Evolutionary conservation across 2,888 invertebrate genomes (phyloP).

Genomic region (Rhagium mordax): DNA sequence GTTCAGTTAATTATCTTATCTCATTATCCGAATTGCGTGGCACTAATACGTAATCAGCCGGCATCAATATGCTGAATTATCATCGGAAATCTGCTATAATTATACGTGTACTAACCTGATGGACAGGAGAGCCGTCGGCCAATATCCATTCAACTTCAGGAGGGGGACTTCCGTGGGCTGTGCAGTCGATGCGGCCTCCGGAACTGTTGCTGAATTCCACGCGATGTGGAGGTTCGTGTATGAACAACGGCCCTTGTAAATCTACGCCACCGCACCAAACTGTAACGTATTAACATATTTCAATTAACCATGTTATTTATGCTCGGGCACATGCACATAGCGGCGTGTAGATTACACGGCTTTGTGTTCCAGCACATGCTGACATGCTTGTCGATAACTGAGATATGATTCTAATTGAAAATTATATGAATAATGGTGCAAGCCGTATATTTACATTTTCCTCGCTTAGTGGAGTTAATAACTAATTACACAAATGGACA

Average conservation of each 20-base stretch:
- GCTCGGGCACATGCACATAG: conserved; percentile 24
- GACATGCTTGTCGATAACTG: neutral
- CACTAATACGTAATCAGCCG: neutral
- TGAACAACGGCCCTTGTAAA: conserved; percentile 79
- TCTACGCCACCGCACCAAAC: conserved; percentile 71
- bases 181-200: conserved; percentile 80
- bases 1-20: neutral
- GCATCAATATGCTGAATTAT: neutral
- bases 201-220: conserved; percentile 86
- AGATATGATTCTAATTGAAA: conserved; percentile 12
- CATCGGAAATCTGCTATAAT: neutral
- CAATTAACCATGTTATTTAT: conserved; percentile 36
- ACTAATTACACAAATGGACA: too few relatives aligned
- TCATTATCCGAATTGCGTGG: neutral
- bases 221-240: conserved; percentile 81
- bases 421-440: conserved; percentile 1
- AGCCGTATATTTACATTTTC: neutral
- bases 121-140: conserved; percentile 79
- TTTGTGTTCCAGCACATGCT: conserved; percentile 22
- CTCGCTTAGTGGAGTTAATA: neutral
- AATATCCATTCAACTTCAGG: conserved; percentile 86
- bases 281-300: conserved; percentile 44
- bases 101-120: conserved; percentile 68
- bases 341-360: conserved; percentile 4
- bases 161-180: conserved; percentile 78